Conservation (phyloP, 2,888 invertebrate species). For the Petrophora chlorosata region DNA sequence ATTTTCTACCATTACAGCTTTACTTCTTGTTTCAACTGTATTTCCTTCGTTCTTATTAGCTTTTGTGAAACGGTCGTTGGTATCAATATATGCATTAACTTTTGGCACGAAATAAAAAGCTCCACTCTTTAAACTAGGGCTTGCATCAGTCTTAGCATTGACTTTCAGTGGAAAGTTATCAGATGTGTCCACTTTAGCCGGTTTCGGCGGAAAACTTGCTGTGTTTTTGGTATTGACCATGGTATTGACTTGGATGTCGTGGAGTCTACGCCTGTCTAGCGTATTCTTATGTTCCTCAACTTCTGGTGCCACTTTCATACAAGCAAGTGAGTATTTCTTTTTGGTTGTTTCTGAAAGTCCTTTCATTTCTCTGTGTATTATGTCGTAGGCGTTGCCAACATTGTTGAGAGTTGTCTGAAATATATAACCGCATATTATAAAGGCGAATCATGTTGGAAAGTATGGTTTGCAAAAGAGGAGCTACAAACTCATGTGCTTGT, state of each 20-base stretch:
- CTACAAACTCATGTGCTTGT: too few species aligned
- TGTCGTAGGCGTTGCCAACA: constrained; percentile 61
- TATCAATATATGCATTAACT: too few species aligned
- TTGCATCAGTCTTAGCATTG: too few species aligned
- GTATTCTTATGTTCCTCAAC: constrained; percentile 11
- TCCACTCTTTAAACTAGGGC: neutral
- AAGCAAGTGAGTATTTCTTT: constrained; percentile 1
- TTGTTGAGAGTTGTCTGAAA: constrained; percentile 58
- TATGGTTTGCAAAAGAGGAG: too few species aligned
- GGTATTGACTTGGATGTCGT: constrained; percentile 37
- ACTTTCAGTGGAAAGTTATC: neutral
- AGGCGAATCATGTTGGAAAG: too few species aligned
- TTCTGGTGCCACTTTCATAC: neutral
- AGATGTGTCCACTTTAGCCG: neutral
- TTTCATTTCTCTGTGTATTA: constrained; percentile 52
- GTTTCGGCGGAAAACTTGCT: neutral
- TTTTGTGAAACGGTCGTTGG: too few species aligned
- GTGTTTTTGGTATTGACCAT: too few species aligned
- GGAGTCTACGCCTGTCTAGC: constrained; percentile 27
- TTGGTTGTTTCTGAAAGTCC: constrained; percentile 33
- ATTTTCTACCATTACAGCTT: too few species aligned
- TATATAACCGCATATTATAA: neutral
- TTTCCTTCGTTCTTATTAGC: too few species aligned
- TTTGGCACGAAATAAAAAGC: neutral
- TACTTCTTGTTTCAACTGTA: too few species aligned